Percentiles rank a stretch among this genome's conserved stretches.
Conservation (phyloP, 2,797 vertebrate genomes). For the Gouania willdenowi region DNA sequence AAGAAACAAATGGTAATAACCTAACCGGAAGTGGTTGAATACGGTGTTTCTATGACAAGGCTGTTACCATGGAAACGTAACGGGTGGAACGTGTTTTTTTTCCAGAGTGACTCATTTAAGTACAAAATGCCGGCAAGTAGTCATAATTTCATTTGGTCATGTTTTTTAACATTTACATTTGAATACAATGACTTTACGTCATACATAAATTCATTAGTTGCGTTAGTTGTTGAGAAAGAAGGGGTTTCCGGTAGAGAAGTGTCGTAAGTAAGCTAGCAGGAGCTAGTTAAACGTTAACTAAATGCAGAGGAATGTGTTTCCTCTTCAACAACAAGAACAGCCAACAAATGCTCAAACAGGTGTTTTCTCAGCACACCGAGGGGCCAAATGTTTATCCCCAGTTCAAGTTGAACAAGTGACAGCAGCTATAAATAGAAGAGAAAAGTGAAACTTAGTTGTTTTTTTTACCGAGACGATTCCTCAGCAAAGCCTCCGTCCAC, state of each 20-base stretch:
- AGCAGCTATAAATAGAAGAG: conserved; percentile 48
- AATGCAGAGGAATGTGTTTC: too few species aligned
- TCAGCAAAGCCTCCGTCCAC: conserved; percentile 86
- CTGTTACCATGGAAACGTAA: conserved; percentile 44
- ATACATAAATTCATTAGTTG: too few species aligned
- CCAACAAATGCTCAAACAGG: background rate
- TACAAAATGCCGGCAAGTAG: background rate
- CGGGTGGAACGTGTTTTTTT: conserved; percentile 24
- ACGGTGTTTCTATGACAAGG: conserved; percentile 15
- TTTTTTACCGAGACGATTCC: conserved; percentile 86
- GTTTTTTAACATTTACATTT: too few species aligned
- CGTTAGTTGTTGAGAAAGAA: too few species aligned
- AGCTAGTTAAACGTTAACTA: too few species aligned
- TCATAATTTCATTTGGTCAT: background rate
- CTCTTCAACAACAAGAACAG: background rate
- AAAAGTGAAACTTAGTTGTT: background rate
- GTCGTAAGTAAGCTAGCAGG: too few species aligned
- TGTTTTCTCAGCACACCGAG: background rate
- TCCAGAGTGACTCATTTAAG: conserved; percentile 56
- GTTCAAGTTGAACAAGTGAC: background rate
- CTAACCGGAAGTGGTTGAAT: too few species aligned
- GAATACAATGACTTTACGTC: too few species aligned
- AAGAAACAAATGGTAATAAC: too few species aligned
- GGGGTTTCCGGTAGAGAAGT: too few species aligned
- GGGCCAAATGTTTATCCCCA: background rate